Evolutionary conservation across 2,797 vertebrate genomes (phyloP).

Genomic region (Tamandua tetradactyla): DNA sequence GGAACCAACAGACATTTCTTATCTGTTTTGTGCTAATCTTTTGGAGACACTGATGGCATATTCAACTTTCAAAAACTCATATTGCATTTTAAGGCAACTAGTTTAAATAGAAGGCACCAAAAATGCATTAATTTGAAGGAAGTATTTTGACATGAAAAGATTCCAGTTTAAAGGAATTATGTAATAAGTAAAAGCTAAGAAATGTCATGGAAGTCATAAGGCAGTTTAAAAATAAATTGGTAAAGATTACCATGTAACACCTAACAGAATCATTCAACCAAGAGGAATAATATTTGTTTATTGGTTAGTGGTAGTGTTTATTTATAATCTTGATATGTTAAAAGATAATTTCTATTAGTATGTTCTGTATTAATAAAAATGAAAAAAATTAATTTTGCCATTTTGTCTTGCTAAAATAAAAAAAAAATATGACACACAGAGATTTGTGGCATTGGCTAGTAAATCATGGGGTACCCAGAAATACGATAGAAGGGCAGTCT

Average conservation of each 20-base stretch:
- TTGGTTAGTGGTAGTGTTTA: slow-evolving; percentile 40
- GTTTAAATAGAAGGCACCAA: slow-evolving; percentile 58
- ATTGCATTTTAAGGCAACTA: slow-evolving; percentile 32
- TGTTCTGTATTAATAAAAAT: slow-evolving; percentile 77
- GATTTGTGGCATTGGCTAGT: too few relatives aligned
- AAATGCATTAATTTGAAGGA: slow-evolving; percentile 54
- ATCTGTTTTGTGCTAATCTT: slow-evolving; percentile 38
- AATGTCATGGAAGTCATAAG: slow-evolving; percentile 62
- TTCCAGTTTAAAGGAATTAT: slow-evolving; percentile 66
- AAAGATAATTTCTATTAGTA: slow-evolving; percentile 61
- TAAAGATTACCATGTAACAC: too few relatives aligned
- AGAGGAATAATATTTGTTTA: slow-evolving; percentile 55
- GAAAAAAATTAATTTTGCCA: slow-evolving; percentile 69
- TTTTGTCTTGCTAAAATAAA: slow-evolving; percentile 68
- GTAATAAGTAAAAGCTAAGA: slow-evolving; percentile 59
- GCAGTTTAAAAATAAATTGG: slow-evolving; percentile 60
- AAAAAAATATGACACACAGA: too few relatives aligned
- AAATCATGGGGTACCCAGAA: too few relatives aligned
- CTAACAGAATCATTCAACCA: slow-evolving; percentile 43
- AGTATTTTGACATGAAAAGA: slow-evolving; percentile 57
- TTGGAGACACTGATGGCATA: slow-evolving; percentile 51
- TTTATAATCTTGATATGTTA: slow-evolving; percentile 75
- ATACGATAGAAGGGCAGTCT: too few relatives aligned
- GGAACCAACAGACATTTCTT: background rate
- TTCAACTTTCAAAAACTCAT: slow-evolving; percentile 40